Conservation (phyloP, 1,140 invertebrate species). For the Drosophila setifemur region DNA sequence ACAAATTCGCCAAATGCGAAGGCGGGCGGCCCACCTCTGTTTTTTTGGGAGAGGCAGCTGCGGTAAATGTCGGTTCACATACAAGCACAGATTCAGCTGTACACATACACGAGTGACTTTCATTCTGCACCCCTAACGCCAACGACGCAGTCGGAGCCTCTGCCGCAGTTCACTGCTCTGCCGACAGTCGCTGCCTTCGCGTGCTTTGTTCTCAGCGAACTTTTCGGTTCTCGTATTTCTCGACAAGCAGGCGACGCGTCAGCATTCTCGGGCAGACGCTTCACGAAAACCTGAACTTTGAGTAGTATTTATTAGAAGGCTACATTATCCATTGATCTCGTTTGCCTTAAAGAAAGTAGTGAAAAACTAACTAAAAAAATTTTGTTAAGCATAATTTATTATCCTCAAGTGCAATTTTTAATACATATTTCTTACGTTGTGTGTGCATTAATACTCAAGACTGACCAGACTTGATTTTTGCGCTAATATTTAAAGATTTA, state of each 20-base stretch:
- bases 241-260: conserved; percentile 66
- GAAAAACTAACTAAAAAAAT: background rate
- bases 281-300: conserved; percentile 32
- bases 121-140: conserved; percentile 33
- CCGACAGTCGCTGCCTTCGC: conserved; percentile 15
- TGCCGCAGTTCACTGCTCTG: background rate
- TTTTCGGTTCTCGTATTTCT: conserved; percentile 63
- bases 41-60: conserved; percentile 36
- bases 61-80: conserved; percentile 60
- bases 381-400: background rate
- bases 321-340: conserved; percentile 36
- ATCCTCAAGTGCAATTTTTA: conserved; percentile 44
- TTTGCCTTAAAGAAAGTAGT: conserved; percentile 36
- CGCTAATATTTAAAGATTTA: background rate
- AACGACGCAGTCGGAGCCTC: conserved; percentile 19
- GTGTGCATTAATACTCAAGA: conserved; percentile 29
- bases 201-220: conserved; percentile 65
- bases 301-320: conserved; percentile 61
- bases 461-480: conserved; percentile 27
- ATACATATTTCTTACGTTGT: conserved; percentile 28
- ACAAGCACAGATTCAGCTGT: conserved; percentile 12
- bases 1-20: conserved; percentile 57
- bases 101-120: conserved; percentile 19
- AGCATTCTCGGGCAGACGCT: conserved; percentile 28
- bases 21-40: conserved; percentile 23